A percentile compares a stretch with the other conserved stretches of the same genome.
Conservation (phyloP, 2,113 vertebrate species). For the Rhinichthys klamathensis region DNA sequence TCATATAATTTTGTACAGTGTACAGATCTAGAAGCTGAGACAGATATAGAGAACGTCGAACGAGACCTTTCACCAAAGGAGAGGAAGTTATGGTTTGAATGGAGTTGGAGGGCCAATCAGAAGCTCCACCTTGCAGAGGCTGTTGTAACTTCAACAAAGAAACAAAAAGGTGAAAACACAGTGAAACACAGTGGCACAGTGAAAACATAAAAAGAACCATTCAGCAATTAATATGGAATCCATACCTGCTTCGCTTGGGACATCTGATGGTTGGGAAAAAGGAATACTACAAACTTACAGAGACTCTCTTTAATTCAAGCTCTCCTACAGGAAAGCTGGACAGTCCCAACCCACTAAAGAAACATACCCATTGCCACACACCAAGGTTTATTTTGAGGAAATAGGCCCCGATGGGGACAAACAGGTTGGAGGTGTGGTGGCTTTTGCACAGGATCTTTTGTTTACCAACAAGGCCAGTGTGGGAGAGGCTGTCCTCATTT, state of each 20-base stretch:
- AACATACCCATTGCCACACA: background rate
- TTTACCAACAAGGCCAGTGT: constrained; percentile 26
- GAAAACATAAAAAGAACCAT: constrained; percentile 7
- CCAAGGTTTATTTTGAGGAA: background rate
- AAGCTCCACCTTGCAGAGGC: background rate
- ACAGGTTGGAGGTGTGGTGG: constrained; percentile 14
- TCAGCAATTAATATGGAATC: constrained; percentile 7
- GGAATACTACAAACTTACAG: background rate
- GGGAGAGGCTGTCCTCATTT: constrained; percentile 24
- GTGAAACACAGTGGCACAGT: no score
- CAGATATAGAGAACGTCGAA: background rate
- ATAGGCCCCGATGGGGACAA: background rate
- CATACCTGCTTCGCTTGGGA: background rate
- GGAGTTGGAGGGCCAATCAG: background rate
- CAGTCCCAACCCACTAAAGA: constrained; percentile 8
- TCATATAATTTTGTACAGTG: no score
- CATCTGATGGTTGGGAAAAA: background rate
- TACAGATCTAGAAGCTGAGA: background rate
- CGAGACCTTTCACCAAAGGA: background rate
- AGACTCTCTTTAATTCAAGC: background rate
- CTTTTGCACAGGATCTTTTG: constrained; percentile 21
- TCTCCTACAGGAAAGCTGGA: background rate
- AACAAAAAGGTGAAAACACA: background rate
- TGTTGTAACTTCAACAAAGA: background rate
- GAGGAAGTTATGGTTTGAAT: background rate